Evolutionary conservation across 2,113 vertebrate species (phyloP).

Genomic region (Ailurus styani): DNA sequence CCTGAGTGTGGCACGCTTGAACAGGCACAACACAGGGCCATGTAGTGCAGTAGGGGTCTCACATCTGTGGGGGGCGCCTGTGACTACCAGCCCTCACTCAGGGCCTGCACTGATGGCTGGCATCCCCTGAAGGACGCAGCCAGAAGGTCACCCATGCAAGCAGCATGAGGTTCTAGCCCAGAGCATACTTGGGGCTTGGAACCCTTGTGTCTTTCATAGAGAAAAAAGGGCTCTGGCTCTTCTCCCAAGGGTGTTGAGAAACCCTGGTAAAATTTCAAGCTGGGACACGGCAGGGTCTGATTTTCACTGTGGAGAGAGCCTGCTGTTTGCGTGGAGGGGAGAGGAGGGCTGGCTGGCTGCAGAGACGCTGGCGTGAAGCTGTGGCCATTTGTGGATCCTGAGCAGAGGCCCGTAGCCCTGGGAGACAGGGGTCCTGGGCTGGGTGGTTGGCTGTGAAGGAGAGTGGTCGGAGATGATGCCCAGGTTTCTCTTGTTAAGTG

Average conservation of each 20-base stretch:
- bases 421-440: not conserved
- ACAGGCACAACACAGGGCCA: not conserved
- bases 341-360: not conserved
- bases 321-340: not conserved
- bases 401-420: too few species aligned
- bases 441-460: not conserved
- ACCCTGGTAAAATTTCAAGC: not conserved
- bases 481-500: not conserved
- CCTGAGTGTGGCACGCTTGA: not conserved
- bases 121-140: fast-evolving
- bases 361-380: not conserved
- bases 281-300: not conserved
- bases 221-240: not conserved
- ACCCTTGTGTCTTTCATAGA: not conserved
- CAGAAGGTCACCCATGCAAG: not conserved
- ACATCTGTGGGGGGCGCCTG: too few species aligned
- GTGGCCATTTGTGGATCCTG: not conserved
- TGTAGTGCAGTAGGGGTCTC: not conserved
- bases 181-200: not conserved
- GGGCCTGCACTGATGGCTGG: not conserved
- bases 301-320: not conserved
- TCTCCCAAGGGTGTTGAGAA: not conserved
- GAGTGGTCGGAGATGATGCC: not conserved
- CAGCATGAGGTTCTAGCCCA: too few species aligned
- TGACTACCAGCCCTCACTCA: not conserved